A percentile compares a stretch with the other conserved stretches of the same genome.
Evolutionary conservation across 1,140 invertebrate genomes (phyloP).

Genomic region (Lutraria rhynchaena): DNA sequence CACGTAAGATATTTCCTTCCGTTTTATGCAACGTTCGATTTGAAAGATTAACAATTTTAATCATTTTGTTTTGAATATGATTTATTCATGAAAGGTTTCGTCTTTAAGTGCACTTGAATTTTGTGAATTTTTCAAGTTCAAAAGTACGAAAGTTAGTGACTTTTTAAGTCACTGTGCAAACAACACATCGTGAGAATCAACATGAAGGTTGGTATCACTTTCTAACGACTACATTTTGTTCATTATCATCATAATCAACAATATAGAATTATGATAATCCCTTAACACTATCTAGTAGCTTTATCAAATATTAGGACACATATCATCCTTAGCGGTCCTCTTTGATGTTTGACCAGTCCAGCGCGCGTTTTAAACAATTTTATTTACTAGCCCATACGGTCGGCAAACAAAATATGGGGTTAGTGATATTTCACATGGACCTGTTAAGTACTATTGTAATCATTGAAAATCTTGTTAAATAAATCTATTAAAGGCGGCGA

Average conservation of each 20-base stretch:
- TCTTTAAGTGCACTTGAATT: too few species aligned
- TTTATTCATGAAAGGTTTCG: too few species aligned
- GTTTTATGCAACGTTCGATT: too few species aligned
- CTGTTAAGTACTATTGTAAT: constrained; percentile 34
- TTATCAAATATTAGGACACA: constrained; percentile 33
- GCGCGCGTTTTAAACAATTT: constrained; percentile 11
- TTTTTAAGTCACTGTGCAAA: constrained; percentile 44
- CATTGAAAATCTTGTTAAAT: constrained; percentile 47
- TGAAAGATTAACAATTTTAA: too few species aligned
- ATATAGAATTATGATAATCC: constrained; percentile 20
- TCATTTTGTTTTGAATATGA: too few species aligned
- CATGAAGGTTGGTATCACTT: constrained; percentile 22
- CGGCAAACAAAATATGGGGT: constrained; percentile 33
- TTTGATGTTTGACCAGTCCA: constrained; percentile 33
- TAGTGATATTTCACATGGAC: constrained; percentile 32
- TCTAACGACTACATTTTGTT: constrained; percentile 3
- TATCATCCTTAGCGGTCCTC: constrained; percentile 14
- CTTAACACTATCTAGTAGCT: constrained; percentile 11
- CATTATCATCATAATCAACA: constrained; percentile 16
- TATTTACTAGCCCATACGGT: constrained; percentile 32
- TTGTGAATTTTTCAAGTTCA: not conserved
- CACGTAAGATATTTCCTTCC: too few species aligned
- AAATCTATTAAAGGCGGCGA: constrained; percentile 33
- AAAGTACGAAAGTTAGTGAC: constrained; percentile 24
- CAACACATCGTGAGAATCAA: constrained; percentile 29